Evolutionary conservation across 2,888 invertebrate genomes (phyloP), one percentile per base, ranked within the genome.

Genomic region (Aradus depressus): DNA sequence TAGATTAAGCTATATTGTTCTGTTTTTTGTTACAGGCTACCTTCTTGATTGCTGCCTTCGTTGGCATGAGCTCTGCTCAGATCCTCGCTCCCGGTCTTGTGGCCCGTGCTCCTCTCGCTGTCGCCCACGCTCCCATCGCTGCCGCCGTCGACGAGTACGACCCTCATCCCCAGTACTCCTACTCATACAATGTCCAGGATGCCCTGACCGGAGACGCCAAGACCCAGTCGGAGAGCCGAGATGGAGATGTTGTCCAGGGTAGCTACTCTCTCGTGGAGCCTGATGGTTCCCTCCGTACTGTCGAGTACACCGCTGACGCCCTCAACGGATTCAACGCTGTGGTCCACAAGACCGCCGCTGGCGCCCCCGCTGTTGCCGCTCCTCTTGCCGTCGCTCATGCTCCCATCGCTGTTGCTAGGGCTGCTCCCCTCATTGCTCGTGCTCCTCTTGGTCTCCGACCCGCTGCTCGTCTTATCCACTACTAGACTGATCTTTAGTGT

Each of bases 281-380:
- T 41, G 48, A 48, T 22, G 48, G 62, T 47, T 61, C 62, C 54
- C 56, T 63, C 23, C 57, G 67, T 31, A 65, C 64, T 22, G 67
- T 67, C 58, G 64, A 64, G 61, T 66, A 67, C 61, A 65, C 65
- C 55, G 65, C 67, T 23, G 67, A 66, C 57, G 62, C 64, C 31
- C 56, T 64, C 58, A 65, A 65, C 60, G 65, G 66, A 49, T 65
- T 65, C 61, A 64, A 66, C 60, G 65, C 64, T 31, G 62, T 64
- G 44, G 64, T 64, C 22, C 62, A 62, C 52, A 59, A 63, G 39
- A 63, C 62, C 43, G 61, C 59, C 38, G 38, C 32, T 18, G 54
- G 44, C 42, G 51, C 54, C 26, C 48, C 51, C 23, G 26, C n/a
- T n/a, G n/a, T n/a, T n/a, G n/a, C 44, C 26, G 38, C 48, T 32